Evolutionary conservation across 2,888 invertebrate genomes (phyloP).

Genomic region (Aphidius colemani): DNA sequence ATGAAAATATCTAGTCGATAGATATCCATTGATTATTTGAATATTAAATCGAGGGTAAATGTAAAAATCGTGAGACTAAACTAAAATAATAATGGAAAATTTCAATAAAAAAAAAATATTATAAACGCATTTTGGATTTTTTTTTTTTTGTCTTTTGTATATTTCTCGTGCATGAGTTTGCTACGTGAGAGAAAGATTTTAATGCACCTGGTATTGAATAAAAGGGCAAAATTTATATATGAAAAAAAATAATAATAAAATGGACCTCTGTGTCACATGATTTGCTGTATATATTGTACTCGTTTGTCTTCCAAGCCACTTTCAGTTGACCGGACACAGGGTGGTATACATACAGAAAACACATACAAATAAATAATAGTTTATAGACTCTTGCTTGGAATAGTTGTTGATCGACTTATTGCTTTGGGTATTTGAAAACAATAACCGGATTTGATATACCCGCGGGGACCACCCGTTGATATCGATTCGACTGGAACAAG

Average conservation of each 20-base stretch:
- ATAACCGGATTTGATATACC: conserved; percentile 27
- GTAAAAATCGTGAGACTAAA: too few species aligned
- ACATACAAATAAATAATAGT: too few species aligned
- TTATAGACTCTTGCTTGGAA: too few species aligned
- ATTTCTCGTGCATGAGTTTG: too few species aligned
- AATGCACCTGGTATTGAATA: neutral
- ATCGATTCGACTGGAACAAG: conserved; percentile 26
- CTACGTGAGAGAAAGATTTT: too few species aligned
- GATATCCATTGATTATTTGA: neutral
- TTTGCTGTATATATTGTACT: conserved; percentile 8
- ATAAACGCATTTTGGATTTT: too few species aligned
- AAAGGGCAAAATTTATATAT: neutral
- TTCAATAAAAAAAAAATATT: too few species aligned
- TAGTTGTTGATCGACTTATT: neutral
- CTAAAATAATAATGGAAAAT: too few species aligned
- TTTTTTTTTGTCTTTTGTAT: neutral
- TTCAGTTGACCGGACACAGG: conserved; percentile 20
- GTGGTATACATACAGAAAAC: too few species aligned
- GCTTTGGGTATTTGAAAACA: conserved; percentile 20
- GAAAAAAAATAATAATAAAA: conserved; percentile 2
- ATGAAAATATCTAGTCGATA: neutral
- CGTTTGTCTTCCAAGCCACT: conserved; percentile 29
- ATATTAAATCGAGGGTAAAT: too few species aligned
- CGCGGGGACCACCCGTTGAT: conserved; percentile 27
- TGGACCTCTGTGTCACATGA: neutral